These are phyloP conservation scores for Vespertilio murinus DNA, from an alignment of 2,797 vertebrate species.

Conservation along the genomic window DNA sequence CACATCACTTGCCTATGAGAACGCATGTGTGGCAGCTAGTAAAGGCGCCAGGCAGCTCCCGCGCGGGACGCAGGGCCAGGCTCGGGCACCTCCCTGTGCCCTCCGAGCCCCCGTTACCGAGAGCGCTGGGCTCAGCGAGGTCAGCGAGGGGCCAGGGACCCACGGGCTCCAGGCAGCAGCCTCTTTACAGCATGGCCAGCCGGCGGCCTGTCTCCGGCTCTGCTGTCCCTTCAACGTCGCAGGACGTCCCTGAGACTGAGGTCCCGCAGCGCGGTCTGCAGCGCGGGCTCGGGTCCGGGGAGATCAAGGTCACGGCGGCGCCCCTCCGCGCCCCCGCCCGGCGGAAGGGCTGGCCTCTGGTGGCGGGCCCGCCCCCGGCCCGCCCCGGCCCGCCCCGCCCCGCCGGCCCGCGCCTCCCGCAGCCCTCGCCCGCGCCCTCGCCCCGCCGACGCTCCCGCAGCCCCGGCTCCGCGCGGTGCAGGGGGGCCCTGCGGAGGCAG, in stretches of 20 bases:
- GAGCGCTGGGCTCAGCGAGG: background rate
- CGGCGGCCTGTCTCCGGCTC: background rate
- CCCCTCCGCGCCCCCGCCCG: background rate
- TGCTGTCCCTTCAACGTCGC: background rate
- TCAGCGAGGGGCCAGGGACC: background rate
- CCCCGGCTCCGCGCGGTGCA: background rate
- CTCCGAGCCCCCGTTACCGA: accelerated
- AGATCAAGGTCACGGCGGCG: slow-evolving; percentile 55
- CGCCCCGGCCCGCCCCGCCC: background rate
- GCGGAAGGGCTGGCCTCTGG: background rate
- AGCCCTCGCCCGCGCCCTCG: background rate
- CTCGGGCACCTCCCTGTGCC: accelerated
- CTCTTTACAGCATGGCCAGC: background rate
- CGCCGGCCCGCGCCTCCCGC: background rate
- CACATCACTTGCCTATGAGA: accelerated
- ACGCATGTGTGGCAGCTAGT: background rate
- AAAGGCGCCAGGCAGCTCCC: background rate
- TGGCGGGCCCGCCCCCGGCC: background rate
- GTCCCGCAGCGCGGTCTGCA: background rate
- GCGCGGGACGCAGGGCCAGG: background rate
- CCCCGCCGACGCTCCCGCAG: background rate
- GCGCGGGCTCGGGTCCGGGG: background rate
- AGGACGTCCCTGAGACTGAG: background rate
- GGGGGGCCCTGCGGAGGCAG: background rate
- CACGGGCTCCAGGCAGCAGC: background rate